Percentiles rank a stretch among this genome's conserved stretches.
Conservation (phyloP, 1,140 invertebrate species). For the Olivierus martensii region DNA sequence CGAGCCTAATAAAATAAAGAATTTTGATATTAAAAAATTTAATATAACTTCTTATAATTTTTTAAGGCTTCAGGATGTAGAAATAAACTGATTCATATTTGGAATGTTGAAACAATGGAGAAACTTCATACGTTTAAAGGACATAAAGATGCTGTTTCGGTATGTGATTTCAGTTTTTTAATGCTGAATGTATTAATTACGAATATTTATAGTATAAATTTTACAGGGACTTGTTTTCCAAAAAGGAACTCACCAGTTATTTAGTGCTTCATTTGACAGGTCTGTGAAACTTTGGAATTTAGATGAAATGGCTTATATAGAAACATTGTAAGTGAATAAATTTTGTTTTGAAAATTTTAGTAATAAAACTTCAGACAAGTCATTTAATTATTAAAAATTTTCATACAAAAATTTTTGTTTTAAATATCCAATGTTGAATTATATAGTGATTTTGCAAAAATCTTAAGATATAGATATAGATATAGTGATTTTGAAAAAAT, state of each 20-base stretch:
- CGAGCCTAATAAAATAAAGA: no score
- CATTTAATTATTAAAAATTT: no score
- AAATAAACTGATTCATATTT: conserved; percentile 62
- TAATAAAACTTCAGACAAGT: no score
- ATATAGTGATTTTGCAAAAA: no score
- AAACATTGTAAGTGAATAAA: conserved; percentile 57
- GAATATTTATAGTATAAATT: conserved; percentile 4
- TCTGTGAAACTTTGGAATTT: conserved; percentile 82
- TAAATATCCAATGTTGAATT: no score
- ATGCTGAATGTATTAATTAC: not conserved
- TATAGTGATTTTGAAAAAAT: no score
- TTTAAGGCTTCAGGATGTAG: conserved; percentile 53
- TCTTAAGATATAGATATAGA: no score
- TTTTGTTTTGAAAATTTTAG: not conserved
- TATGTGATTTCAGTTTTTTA: conserved; percentile 18
- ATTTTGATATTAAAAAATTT: no score
- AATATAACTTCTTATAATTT: conserved; percentile 3
- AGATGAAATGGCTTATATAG: conserved; percentile 89
- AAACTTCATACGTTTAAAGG: conserved; percentile 59
- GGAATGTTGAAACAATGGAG: conserved; percentile 60
- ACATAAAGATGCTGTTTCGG: conserved; percentile 34
- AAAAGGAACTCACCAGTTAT: conserved; percentile 73
- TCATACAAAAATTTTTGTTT: no score
- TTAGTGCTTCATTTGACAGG: conserved; percentile 63
- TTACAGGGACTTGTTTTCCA: conserved; percentile 60